A percentile compares a stretch with the other conserved stretches of the same genome.
These are phyloP conservation scores for Galerucella calmariensis DNA, from an alignment of 2,888 invertebrate species.

Conservation along the genomic window DNA sequence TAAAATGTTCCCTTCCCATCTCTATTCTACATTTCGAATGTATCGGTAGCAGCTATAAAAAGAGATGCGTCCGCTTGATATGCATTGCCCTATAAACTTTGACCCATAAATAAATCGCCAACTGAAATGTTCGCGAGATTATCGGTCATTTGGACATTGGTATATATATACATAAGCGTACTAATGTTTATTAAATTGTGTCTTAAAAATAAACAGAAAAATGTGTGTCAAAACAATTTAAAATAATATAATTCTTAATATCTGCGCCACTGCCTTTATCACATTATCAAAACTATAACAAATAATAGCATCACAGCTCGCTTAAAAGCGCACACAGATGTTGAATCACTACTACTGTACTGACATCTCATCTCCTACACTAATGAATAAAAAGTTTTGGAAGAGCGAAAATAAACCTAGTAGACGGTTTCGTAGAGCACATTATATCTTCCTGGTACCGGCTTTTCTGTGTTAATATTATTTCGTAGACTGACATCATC, in stretches of 20 bases:
- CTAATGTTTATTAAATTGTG: too few species aligned
- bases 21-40: background rate
- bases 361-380: slow-evolving; percentile 55
- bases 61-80: background rate
- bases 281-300: slow-evolving; percentile 39
- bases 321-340: slow-evolving; percentile 48
- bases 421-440: slow-evolving; percentile 41
- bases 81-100: slow-evolving; percentile 38
- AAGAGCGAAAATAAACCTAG: slow-evolving; percentile 45
- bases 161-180: slow-evolving; percentile 27
- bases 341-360: slow-evolving; percentile 54
- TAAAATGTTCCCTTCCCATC: background rate
- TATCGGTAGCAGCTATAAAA: background rate
- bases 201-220: too few species aligned
- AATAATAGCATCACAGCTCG: slow-evolving; percentile 37
- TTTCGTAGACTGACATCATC: slow-evolving; percentile 58
- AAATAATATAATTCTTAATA: background rate
- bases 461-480: slow-evolving; percentile 50
- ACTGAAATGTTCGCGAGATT: slow-evolving; percentile 24
- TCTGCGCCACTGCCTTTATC: slow-evolving; percentile 27
- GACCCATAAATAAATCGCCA: slow-evolving; percentile 34
- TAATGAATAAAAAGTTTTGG: slow-evolving; percentile 39
- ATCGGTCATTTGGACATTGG: slow-evolving; percentile 15
- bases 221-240: too few species aligned
- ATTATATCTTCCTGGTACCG: slow-evolving; percentile 14